Evolutionary conservation across 2,113 vertebrate species (phyloP).

Genomic region (Riparia riparia): DNA sequence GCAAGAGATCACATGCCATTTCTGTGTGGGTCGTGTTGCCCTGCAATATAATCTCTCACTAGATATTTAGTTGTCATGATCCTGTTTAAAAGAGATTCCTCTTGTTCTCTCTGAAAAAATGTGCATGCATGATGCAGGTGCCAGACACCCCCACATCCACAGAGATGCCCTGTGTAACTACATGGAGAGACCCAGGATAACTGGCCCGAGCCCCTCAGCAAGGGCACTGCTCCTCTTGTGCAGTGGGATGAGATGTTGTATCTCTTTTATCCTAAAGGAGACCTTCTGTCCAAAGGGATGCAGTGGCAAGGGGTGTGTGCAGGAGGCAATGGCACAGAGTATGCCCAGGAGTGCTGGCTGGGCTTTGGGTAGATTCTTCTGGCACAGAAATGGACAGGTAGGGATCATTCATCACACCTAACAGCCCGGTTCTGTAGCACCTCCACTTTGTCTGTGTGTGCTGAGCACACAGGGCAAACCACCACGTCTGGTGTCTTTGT

Average conservation of each 20-base stretch:
- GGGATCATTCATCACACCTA: not conserved
- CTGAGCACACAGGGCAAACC: not conserved
- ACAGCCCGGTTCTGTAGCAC: accelerated
- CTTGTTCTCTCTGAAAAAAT: not conserved
- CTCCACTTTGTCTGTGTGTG: not conserved
- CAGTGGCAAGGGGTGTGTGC: not conserved
- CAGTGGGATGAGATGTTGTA: not conserved
- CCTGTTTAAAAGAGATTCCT: not conserved
- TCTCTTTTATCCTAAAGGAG: not conserved
- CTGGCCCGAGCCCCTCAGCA: not conserved
- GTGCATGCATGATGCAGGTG: not conserved
- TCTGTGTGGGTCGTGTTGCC: accelerated
- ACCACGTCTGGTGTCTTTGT: accelerated
- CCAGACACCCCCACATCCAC: accelerated
- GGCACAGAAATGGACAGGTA: not conserved
- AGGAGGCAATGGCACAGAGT: not conserved
- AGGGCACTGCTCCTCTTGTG: not conserved
- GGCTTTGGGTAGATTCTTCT: accelerated
- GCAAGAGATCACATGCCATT: not conserved
- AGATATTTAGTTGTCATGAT: not conserved
- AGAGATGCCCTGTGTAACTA: not conserved
- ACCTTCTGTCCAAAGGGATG: not conserved
- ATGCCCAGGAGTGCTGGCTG: not conserved
- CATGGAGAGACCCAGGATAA: not conserved
- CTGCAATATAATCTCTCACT: not conserved